These are phyloP conservation scores for Gallinago paraguaiae DNA, from an alignment of 2,113 vertebrate species.

Conservation along the genomic window DNA sequence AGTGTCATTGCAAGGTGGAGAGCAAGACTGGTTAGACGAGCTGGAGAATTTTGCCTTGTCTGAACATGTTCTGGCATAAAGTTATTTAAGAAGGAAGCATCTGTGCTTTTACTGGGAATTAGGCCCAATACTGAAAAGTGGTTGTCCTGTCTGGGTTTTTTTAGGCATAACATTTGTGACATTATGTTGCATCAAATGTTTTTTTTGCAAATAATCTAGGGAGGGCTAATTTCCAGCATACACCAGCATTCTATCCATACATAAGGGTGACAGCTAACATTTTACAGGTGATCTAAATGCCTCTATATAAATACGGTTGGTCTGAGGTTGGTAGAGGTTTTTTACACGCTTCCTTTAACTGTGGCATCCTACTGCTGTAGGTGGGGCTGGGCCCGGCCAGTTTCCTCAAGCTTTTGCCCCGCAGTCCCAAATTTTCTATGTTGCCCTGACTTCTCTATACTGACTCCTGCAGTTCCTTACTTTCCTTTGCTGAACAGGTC, in stretches of 20 bases:
- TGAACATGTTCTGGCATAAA: neutral
- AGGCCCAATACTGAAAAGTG: neutral
- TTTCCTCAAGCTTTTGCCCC: neutral
- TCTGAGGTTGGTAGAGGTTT: neutral
- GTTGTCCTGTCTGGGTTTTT: neutral
- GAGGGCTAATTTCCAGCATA: neutral
- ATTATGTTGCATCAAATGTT: neutral
- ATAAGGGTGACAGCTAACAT: neutral
- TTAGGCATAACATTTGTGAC: neutral
- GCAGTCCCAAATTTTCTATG: neutral
- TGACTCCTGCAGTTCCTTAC: neutral
- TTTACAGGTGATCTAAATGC: neutral
- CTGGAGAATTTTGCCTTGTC: neutral
- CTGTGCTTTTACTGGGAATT: neutral
- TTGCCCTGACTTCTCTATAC: neutral
- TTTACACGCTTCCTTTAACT: neutral
- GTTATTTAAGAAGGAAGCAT: neutral
- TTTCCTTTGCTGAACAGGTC: neutral
- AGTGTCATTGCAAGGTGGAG: neutral
- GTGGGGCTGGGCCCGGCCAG: neutral
- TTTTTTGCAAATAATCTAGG: neutral
- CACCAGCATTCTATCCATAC: rapidly evolving
- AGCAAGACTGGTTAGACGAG: neutral
- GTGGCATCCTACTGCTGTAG: neutral
- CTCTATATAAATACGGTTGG: neutral